phyloP scores from a whole-genome alignment of 2,113 vertebrate species.

The Ascaphus truei region DNA sequence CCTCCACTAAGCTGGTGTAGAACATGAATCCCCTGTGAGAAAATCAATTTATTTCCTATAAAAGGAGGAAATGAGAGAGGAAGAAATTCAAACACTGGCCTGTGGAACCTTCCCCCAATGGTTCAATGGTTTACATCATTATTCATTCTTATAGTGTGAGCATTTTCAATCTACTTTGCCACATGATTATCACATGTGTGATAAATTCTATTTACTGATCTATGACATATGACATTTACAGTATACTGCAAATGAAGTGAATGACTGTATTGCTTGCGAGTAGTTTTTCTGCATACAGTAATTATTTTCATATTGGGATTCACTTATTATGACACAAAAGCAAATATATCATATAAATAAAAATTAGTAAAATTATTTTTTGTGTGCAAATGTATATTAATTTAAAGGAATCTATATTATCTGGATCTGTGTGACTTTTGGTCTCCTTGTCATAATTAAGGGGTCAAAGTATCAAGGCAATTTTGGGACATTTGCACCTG shows the following conservation, averaged over 20 bases:
- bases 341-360: neutral
- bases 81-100: slow-evolving; percentile 14
- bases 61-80: slow-evolving; percentile 27
- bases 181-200: slow-evolving; percentile 1
- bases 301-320: neutral
- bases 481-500: too few species aligned
- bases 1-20: neutral
- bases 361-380: too few species aligned
- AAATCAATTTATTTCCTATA: slow-evolving; percentile 29
- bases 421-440: too few species aligned
- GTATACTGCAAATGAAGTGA: slow-evolving; percentile 6
- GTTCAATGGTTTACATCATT: slow-evolving; percentile 30
- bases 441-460: too few species aligned
- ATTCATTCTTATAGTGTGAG: slow-evolving; percentile 28
- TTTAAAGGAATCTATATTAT: too few species aligned
- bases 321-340: too few species aligned
- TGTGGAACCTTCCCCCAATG: slow-evolving; percentile 1
- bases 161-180: slow-evolving; percentile 22
- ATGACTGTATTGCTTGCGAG: neutral
- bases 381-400: too few species aligned
- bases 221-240: slow-evolving; percentile 32
- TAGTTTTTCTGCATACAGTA: neutral
- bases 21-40: slow-evolving; percentile 3
- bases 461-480: too few species aligned
- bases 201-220: slow-evolving; percentile 15